Evolutionary conservation across 2,888 invertebrate genomes (phyloP), one percentile per base, ranked within the genome.

Genomic region (Erynnis tages): DNA sequence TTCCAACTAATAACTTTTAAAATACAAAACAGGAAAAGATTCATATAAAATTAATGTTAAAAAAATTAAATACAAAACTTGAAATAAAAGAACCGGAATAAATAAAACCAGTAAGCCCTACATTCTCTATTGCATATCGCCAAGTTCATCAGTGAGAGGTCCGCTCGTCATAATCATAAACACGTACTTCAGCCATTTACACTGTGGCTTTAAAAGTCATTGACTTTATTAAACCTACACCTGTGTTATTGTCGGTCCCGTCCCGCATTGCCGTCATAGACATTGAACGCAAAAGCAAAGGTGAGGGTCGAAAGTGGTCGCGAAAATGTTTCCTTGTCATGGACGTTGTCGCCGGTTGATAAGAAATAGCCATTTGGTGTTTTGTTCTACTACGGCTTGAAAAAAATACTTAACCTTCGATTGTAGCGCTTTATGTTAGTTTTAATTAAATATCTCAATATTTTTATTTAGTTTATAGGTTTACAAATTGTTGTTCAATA

Each of bases 111-210:
- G 11, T 10, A 7, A 57, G 53, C 40, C 65, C 54, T 68, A 68
- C 68, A 73, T 66, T 70, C 8, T 19, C 63, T 63, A 58, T 56
- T 14, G 14, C 34, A 60, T 78, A 77, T 76, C 77, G 60, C 58
- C 60, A 67, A 71, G 69, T 69, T 66, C 66, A 79, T 79, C 81
- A 71, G 73, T 73, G 72, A 76, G 73, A 60, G 57, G 38, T 54
- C 53, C 27, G 62, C n/a, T 23, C 61, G 50, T 54, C 60, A 57
- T 62, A 65, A 53, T 69, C 67, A 73, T 73, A 71, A 73, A 75
- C 73, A 76, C 67, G 67, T 69, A 23, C 8, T 11, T 11, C 17
- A 71, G 67, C 58, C 65, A 69, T 71, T 68, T 67, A 71, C 65
- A 66, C 65, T 67, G 70, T 68, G 66, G 66, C 66, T 34, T 53